Conservation (phyloP, 2,888 invertebrate species). For the Pandemis heparana region DNA sequence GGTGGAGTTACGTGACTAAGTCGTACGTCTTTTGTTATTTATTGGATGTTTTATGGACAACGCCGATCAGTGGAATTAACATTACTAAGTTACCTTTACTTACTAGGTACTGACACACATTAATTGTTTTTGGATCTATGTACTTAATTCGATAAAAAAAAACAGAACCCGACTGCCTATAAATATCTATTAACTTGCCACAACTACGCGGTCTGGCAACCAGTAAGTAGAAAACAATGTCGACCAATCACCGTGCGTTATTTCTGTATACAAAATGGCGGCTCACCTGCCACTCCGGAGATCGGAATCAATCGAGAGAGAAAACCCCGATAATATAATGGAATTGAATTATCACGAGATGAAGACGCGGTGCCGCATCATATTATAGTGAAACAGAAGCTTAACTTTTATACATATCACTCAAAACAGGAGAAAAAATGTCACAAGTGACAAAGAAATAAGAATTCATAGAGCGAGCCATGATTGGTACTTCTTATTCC, state of each 20-base stretch:
- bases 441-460: no score
- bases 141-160: neutral
- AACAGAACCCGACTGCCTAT: neutral
- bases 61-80: neutral
- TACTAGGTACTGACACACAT: no score
- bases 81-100: neutral
- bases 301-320: conserved; percentile 77
- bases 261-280: conserved; percentile 41
- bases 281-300: conserved; percentile 63
- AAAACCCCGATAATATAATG: conserved; percentile 79
- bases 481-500: no score
- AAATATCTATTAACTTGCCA: neutral
- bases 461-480: no score
- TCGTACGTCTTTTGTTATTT: neutral
- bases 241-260: conserved; percentile 35
- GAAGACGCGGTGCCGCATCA: conserved; percentile 65
- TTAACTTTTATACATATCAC: neutral
- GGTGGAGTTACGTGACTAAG: neutral
- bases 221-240: conserved; percentile 33
- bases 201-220: neutral
- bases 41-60: neutral
- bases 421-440: no score
- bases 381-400: conserved; percentile 47
- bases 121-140: no score
- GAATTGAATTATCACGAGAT: conserved; percentile 83